Evolutionary conservation across 2,797 vertebrate genomes (phyloP).

Genomic region (Myotis findleyi): DNA sequence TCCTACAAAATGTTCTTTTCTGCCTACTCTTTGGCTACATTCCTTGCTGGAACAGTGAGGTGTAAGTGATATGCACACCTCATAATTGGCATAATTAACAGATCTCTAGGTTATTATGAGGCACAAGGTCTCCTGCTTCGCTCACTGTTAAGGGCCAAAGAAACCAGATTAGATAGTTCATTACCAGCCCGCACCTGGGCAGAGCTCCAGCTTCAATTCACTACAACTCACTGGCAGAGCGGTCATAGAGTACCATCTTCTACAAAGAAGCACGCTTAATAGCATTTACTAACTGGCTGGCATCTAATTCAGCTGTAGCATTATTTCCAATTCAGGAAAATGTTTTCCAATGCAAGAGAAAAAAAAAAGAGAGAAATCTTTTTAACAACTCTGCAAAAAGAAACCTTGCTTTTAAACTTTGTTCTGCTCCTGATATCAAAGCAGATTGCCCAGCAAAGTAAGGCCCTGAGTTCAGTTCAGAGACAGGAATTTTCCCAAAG

Average conservation of each 20-base stretch:
- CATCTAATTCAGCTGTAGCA: constrained; percentile 38
- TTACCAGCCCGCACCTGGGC: not conserved
- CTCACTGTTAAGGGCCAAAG: constrained; percentile 52
- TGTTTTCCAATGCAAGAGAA: constrained; percentile 66
- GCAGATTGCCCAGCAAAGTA: constrained; percentile 67
- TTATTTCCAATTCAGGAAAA: constrained; percentile 75
- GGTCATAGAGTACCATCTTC: not conserved
- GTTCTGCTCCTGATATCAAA: constrained; percentile 65
- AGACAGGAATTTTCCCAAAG: not conserved
- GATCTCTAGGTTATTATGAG: constrained; percentile 77
- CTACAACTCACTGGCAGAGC: not conserved
- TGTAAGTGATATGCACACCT: constrained; percentile 83
- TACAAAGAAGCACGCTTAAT: not conserved
- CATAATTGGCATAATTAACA: constrained; percentile 84
- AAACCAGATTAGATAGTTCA: not conserved
- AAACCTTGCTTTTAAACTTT: constrained; percentile 72
- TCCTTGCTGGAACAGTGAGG: constrained; percentile 80
- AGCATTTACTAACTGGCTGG: constrained; percentile 41
- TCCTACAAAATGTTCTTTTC: constrained; percentile 73
- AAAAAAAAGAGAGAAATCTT: constrained; percentile 46
- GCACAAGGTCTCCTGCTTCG: constrained; percentile 66
- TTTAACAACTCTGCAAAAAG: constrained; percentile 69
- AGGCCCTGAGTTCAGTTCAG: constrained; percentile 23
- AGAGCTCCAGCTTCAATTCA: not conserved
- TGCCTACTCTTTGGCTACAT: constrained; percentile 70